Base-by-base conservation (phyloP, 2,113 vertebrate genomes). In the Falco punctatus region DNA sequence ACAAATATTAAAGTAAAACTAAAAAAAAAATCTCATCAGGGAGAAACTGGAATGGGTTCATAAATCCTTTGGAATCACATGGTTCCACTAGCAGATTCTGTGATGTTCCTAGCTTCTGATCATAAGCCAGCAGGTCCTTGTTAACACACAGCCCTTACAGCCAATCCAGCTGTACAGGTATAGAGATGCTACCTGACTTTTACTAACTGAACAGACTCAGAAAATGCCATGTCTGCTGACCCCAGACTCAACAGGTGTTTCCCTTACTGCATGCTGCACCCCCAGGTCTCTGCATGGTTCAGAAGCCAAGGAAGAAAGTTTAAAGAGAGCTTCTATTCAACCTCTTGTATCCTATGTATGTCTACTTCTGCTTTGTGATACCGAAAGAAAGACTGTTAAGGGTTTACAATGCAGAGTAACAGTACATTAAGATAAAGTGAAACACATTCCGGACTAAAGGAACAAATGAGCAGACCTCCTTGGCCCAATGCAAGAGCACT, bases 221-320 rank as follows among this genome's bases (percentile, higher is more conserved):
- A 38, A 51, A 59, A 46, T 1, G 1, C 1, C 0, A 2, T 1
- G 22, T 32, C 62, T 88, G 27, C 54, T 52, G 30, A 55, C 62
- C 66, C 59, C 73, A 46, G 82, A 42, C n/a, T 57, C 44, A 48
- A 2, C 0, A 11, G 58, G 40, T 18, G 15, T 8, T 17, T 40
- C 38, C 61, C 35, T 42, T 48, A 16, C 24, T 66, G 38, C 15
- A 21, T 18, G 13, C 57, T 72, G 49, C n/a, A 67, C 28, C 48
- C 30, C 24, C 38, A 42, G 32, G 10, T 13, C 64, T 51, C 42
- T 21, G 22, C 32, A 71, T 10, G 35, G 32, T 16, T 82, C 64
- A 32, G 65, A 93, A 82, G 38, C 23, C 38, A 88, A 74, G 33
- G 38, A 70, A 75, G 12, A 70, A 59, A 87, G 64, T 30, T 8